Conservation (phyloP, 2,113 vertebrate genomes). For the Ictalurus punctatus region DNA sequence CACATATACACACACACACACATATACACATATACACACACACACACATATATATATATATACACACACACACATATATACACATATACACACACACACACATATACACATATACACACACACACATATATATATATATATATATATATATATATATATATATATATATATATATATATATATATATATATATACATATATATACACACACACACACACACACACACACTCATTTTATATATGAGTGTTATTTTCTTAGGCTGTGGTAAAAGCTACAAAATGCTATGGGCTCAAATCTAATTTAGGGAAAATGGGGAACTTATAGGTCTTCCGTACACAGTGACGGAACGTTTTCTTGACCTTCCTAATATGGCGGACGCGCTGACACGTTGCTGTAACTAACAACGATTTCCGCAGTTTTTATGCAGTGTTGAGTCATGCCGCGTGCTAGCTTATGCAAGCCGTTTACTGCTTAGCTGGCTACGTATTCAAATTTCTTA, state of each 20-base stretch:
- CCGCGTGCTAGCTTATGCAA: background rate
- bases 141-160: too few species aligned
- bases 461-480: rapidly evolving
- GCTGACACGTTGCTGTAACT: background rate
- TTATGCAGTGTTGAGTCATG: background rate
- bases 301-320: background rate
- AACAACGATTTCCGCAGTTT: background rate
- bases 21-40: too few species aligned
- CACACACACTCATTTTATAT: too few species aligned
- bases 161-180: too few species aligned
- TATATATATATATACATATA: too few species aligned
- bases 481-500: background rate
- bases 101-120: too few species aligned
- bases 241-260: too few species aligned
- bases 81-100: background rate
- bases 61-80: too few species aligned
- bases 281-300: background rate
- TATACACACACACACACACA: too few species aligned
- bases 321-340: background rate
- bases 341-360: background rate
- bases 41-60: too few species aligned
- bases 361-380: background rate
- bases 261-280: background rate
- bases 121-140: too few species aligned
- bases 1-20: too few species aligned